Evolutionary conservation across 2,113 vertebrate genomes (phyloP), one percentile per base, ranked within the genome.

Genomic region (Carettochelys insculpta): DNA sequence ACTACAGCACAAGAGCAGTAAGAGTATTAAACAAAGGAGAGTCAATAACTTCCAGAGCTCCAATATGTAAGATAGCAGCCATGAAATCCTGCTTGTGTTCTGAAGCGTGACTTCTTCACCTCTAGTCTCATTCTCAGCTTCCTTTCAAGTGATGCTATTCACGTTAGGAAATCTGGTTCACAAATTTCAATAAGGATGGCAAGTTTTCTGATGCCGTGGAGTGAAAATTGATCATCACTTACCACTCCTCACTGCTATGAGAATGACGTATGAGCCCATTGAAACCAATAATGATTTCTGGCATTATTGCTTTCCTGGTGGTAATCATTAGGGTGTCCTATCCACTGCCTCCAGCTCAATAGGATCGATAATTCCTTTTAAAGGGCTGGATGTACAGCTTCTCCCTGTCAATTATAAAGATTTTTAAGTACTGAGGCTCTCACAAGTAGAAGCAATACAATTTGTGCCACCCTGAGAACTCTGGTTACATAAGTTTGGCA

Each of bases 241-340:
- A 2, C 45, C 51, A 19, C 83, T 78, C 80, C 78, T 78, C 9
- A n/a, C 56, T 2, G 0, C 56, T 38, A 4, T 0, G 5, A 73
- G 86, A 86, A 54, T 85, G 86, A 93, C 80, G 78, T n/a, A 77
- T 71, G 41, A 75, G 34, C 34, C 73, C 31, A 77, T 11, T 45
- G 80, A 58, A 85, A 22, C 27, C 80, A 41, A 14, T 85, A 73
- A 85, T 77, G 90, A 80, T 89, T 83, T 29, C 85, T 83, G 11
- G 65, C 81, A 61, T 79, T 85, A 29, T 45, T 58, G 20, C 52
- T 92, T 93, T 93, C 52, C 82, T 89, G 75, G 89, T 83, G 88
- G 41, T 25, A 76, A 90, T 89, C 76, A 58, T 92, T 41, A 81
- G 78, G 73, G 65, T 45, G 45, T 89, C 73, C 80, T 10, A 71